phyloP scores from a whole-genome alignment of 2,888 invertebrate genomes.

The Brenthis hecate region DNA sequence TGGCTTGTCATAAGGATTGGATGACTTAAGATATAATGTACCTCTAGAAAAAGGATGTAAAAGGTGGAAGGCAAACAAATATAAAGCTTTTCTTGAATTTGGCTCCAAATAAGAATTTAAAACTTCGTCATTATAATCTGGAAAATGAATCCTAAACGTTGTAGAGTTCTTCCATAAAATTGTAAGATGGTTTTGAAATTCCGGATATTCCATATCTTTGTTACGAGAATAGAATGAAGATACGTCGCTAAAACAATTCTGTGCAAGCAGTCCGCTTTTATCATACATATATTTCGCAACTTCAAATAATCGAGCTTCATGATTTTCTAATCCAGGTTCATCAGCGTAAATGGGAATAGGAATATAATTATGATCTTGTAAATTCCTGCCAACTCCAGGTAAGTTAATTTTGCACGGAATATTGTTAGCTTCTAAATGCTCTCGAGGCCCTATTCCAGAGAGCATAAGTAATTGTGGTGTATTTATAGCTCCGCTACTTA shows the following conservation, averaged over 20 bases:
- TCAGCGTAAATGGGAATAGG: constrained; percentile 61
- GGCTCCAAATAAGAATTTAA: constrained; percentile 39
- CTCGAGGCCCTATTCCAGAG: constrained; percentile 76
- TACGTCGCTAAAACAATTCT: constrained; percentile 79
- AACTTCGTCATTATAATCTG: constrained; percentile 9
- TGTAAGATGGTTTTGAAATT: constrained; percentile 54
- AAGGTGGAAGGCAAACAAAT: constrained; percentile 59
- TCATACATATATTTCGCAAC: constrained; percentile 73
- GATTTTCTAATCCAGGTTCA: constrained; percentile 48
- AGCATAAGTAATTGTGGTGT: constrained; percentile 77
- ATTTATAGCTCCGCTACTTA: constrained; percentile 74
- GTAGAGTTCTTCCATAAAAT: constrained; percentile 35
- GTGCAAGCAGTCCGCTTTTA: constrained; percentile 74
- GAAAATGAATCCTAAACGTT: neutral
- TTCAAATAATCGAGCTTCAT: constrained; percentile 52
- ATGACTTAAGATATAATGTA: constrained; percentile 76
- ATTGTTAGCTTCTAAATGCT: constrained; percentile 58
- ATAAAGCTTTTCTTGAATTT: constrained; percentile 53
- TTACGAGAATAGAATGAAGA: constrained; percentile 50
- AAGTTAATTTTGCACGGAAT: constrained; percentile 63
- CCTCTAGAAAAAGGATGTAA: constrained; percentile 80
- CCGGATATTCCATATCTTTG: constrained; percentile 54
- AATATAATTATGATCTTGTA: constrained; percentile 77
- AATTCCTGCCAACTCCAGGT: constrained; percentile 75
- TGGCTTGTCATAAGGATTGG: constrained; percentile 82